Evolutionary conservation across 2,797 vertebrate genomes (phyloP).

Genomic region (Mycteria americana): DNA sequence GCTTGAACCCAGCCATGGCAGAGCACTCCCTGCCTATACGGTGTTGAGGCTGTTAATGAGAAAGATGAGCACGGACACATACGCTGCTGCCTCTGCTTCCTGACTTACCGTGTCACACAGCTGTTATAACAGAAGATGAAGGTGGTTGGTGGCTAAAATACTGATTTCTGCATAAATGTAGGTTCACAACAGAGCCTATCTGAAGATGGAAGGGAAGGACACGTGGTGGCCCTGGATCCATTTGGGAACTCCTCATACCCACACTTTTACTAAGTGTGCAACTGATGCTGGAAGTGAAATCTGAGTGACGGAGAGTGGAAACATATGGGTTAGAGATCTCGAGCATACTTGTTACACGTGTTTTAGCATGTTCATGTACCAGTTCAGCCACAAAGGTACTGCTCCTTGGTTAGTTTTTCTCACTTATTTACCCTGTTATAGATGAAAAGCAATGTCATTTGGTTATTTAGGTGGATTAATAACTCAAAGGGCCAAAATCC

Average conservation of each 20-base stretch:
- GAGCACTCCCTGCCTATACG: accelerated
- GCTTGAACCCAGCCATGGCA: background rate
- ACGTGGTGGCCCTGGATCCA: accelerated
- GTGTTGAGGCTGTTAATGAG: background rate
- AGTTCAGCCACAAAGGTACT: background rate
- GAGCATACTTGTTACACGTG: accelerated
- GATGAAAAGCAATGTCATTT: background rate
- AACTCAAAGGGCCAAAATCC: background rate
- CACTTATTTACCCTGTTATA: background rate
- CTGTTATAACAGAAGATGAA: background rate
- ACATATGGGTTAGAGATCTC: background rate
- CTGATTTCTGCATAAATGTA: background rate
- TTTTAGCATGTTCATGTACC: background rate
- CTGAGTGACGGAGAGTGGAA: background rate
- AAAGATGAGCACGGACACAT: background rate
- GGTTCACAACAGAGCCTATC: background rate
- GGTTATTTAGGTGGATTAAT: background rate
- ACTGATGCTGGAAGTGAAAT: background rate
- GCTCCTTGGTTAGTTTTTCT: background rate
- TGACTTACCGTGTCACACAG: background rate
- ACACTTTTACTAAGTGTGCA: background rate
- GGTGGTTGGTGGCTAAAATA: background rate
- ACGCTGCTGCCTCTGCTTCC: background rate
- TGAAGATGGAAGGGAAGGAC: background rate
- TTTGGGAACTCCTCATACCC: background rate